phyloP scores from a whole-genome alignment of 2,797 vertebrate genomes.

The Acridotheres tristis region DNA sequence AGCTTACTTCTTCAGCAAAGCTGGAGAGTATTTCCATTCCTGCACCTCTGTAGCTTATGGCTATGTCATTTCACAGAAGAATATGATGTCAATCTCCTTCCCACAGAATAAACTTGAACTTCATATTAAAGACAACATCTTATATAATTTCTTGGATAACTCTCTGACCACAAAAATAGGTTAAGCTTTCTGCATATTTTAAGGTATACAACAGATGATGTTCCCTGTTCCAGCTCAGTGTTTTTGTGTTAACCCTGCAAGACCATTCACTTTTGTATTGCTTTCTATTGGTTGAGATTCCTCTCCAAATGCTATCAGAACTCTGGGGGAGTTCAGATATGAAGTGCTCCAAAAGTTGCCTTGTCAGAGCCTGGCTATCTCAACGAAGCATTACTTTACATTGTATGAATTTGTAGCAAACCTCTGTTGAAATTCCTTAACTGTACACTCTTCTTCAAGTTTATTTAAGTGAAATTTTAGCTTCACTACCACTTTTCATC shows the following conservation, averaged over 20 bases:
- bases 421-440: background rate
- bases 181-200: background rate
- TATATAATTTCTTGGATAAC: background rate
- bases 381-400: background rate
- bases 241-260: background rate
- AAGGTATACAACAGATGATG: background rate
- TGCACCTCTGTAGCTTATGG: background rate
- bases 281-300: background rate
- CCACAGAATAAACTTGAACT: background rate
- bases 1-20: background rate
- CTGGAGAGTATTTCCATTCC: background rate
- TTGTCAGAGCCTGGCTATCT: background rate
- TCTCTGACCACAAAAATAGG: background rate
- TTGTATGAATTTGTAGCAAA: background rate
- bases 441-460: background rate
- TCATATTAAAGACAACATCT: background rate
- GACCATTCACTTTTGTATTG: background rate
- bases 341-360: background rate
- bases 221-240: background rate
- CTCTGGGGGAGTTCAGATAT: background rate
- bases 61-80: background rate
- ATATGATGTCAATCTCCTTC: background rate
- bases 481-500: background rate
- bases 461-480: background rate
- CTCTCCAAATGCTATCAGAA: background rate